A percentile compares a stretch with the other conserved stretches of the same genome.
Conservation (phyloP, 2,888 invertebrate species). For the Amphipoea oculea region DNA sequence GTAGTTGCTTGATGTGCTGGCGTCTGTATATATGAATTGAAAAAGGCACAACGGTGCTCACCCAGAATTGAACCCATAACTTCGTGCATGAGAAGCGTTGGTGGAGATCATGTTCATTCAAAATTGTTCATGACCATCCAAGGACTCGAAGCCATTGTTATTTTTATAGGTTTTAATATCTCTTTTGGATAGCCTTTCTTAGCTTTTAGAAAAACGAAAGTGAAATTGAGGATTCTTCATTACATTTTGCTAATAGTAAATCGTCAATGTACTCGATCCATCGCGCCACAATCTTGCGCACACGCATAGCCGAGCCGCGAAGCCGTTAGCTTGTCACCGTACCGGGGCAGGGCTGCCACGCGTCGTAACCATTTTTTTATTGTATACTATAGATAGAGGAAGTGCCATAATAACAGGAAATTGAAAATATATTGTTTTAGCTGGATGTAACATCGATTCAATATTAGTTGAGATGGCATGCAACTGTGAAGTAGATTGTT, state of each 20-base stretch:
- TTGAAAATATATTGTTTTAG: constrained; percentile 51
- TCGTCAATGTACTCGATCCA: constrained; percentile 68
- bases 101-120: background rate
- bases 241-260: background rate
- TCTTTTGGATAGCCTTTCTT: background rate
- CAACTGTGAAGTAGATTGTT: constrained; percentile 31
- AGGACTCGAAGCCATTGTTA: background rate
- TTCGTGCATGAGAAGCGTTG: background rate
- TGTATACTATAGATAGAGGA: constrained; percentile 34
- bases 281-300: constrained; percentile 41
- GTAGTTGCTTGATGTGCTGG: no score
- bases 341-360: constrained; percentile 60
- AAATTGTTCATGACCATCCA: background rate
- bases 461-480: constrained; percentile 10
- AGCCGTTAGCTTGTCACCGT: constrained; percentile 75
- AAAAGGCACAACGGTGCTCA: background rate
- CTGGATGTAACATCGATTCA: constrained; percentile 39
- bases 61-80: background rate
- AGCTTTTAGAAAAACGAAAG: background rate
- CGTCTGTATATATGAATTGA: background rate
- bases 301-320: constrained; percentile 65
- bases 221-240: background rate
- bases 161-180: background rate
- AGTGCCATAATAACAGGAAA: constrained; percentile 53
- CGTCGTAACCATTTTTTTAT: constrained; percentile 49